Base-by-base conservation (phyloP, 2,113 vertebrate genomes). In the Aviceda subcristata region DNA sequence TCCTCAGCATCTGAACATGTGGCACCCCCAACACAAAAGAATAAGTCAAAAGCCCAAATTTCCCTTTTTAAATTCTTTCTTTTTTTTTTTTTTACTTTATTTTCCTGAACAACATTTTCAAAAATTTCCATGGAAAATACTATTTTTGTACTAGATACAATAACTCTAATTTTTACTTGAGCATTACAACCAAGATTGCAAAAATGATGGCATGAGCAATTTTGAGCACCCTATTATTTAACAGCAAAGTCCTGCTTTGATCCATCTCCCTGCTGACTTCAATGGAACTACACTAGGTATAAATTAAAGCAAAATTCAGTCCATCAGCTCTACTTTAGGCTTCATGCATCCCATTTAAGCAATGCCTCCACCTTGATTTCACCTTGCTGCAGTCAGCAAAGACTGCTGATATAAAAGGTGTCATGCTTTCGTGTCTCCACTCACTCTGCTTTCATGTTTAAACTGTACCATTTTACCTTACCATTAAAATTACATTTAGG, bases 281-380 rank as follows among this genome's bases (percentile, higher is more conserved):
- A 97, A 94, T 93, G 67, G 79, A 94, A 81, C 86, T 68, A 57
- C 60, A 81, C 60, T 77, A 95, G 80, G 56, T 96, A 96, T 71
- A 97, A 94, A 95, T 96, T 94, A 97, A 96, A 96, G 83, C 36
- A 95, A 92, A 96, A 93, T 81, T 92, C 88, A 92, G 94, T 78
- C 96, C 94, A 96, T 91, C 90, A 84, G 88, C 92, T 84, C 75
- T 81, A 80, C 94, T 96, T 95, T 39, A 94, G 93, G 59, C 86
- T 86, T 92, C 82, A 30, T 21, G 56, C 72, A 86, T 88, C 38
- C 88, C 68, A 91, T 93, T 92, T 97, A 95, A 91, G 94, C 75
- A 91, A 51, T 84, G 74, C 66, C 39, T 96, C 73, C 93, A 97
- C 96, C 94, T 96, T 94, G 82, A 92, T 67, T 97, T 97, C 96